A percentile compares a stretch with the other conserved stretches of the same genome.
phyloP scores from a whole-genome alignment of 1,140 invertebrate genomes.

The Bombus cullumanus region DNA sequence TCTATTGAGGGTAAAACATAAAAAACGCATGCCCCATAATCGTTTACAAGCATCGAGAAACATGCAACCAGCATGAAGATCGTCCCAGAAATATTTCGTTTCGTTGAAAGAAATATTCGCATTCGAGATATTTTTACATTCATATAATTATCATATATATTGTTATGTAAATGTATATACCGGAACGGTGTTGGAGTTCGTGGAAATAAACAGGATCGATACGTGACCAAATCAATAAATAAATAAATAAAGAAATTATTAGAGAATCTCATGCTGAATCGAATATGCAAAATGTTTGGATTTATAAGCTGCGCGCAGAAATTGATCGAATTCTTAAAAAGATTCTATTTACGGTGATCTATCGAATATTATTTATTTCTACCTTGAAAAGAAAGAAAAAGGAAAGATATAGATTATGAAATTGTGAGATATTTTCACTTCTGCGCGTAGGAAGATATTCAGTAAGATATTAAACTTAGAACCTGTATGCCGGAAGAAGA shows the following conservation, averaged over 20 bases:
- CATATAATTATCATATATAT: not conserved
- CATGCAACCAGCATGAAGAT: conserved; percentile 74
- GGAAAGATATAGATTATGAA: not conserved
- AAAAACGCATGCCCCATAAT: conserved; percentile 17
- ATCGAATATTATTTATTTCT: not conserved
- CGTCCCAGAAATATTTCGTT: conserved; percentile 75
- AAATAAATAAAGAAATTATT: not conserved
- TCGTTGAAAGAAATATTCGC: not conserved
- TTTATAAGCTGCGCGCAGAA: conserved; percentile 21
- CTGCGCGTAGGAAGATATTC: conserved; percentile 16
- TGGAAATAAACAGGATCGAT: not conserved
- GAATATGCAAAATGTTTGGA: conserved; percentile 39
- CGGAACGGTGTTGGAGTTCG: conserved; percentile 54
- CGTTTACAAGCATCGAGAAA: conserved; percentile 28
- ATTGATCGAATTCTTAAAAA: not conserved
- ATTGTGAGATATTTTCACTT: not conserved
- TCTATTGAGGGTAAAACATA: conserved; percentile 1
- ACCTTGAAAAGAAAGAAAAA: not conserved
- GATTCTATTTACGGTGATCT: not conserved
- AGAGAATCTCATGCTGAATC: conserved; percentile 51
- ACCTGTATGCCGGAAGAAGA: not conserved
- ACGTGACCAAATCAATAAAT: too few relatives aligned
- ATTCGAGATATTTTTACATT: not conserved
- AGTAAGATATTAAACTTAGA: conserved; percentile 3
- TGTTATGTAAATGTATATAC: conserved; percentile 37